A percentile compares a stretch with the other conserved stretches of the same genome.
These are phyloP conservation scores for Drosophila quasianomalipes DNA, from an alignment of 2,888 invertebrate species.

Conservation along the genomic window DNA sequence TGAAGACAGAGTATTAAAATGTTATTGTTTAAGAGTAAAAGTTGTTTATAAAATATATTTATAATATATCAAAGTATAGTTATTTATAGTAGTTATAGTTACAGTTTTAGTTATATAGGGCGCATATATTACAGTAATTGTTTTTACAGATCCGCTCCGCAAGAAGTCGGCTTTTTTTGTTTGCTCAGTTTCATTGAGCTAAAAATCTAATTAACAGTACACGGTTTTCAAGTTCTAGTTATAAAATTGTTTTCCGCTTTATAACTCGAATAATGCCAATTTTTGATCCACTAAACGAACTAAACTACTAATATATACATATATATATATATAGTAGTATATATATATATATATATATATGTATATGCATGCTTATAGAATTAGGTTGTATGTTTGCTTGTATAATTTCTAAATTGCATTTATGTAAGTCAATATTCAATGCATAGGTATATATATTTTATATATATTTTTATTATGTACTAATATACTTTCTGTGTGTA, in stretches of 20 bases:
- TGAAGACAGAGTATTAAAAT: conserved; percentile 78
- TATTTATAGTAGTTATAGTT: conserved; percentile 27
- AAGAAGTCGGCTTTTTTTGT: conserved; percentile 8
- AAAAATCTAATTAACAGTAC: conserved; percentile 50
- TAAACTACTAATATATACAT: conserved; percentile 49
- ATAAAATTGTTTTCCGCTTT: conserved; percentile 28
- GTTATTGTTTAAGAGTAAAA: conserved; percentile 72
- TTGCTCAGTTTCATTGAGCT: conserved; percentile 45
- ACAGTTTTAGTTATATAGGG: conserved; percentile 48
- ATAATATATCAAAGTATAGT: conserved; percentile 73
- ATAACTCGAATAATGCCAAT: conserved; percentile 71
- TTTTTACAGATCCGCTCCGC: conserved; percentile 59
- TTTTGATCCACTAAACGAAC: conserved; percentile 70
- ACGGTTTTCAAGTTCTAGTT: conserved; percentile 21
- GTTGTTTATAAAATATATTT: conserved; percentile 77
- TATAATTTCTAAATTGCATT: conserved; percentile 72
- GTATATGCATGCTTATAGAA: conserved; percentile 37
- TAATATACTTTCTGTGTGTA: conserved; percentile 15
- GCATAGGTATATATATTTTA: conserved; percentile 22
- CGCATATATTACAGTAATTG: conserved; percentile 64
- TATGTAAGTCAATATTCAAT: conserved; percentile 59
- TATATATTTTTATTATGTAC: conserved; percentile 21
- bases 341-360: conserved; percentile 23
- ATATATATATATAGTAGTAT: conserved; percentile 23
- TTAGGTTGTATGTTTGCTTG: conserved; percentile 44